A percentile compares a stretch with the other conserved stretches of the same genome.
Evolutionary conservation across 2,797 vertebrate genomes (phyloP).

Genomic region (Silurus lanzhouensis): DNA sequence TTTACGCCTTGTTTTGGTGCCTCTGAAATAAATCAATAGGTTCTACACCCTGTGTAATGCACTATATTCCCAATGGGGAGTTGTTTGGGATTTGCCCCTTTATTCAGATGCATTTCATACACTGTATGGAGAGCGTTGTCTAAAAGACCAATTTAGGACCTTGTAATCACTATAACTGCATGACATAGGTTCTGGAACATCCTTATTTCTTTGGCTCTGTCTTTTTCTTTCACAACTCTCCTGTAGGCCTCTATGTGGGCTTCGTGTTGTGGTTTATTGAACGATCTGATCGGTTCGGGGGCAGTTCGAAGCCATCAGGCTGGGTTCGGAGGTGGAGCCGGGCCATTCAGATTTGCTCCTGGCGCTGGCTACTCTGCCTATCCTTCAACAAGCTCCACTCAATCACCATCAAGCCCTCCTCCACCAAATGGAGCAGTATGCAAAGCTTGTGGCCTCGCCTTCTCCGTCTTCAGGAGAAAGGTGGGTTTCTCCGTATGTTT

Average conservation of each 20-base stretch:
- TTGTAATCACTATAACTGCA: background rate
- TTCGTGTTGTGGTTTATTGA: constrained; percentile 95
- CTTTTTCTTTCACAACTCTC: background rate
- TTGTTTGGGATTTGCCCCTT: constrained; percentile 5
- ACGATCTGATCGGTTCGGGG: constrained; percentile 98
- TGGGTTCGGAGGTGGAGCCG: constrained; percentile 84
- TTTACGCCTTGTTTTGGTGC: background rate
- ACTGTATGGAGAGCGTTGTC: background rate
- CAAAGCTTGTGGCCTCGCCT: constrained; percentile 92
- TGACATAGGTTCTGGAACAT: background rate
- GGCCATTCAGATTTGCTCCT: constrained; percentile 91
- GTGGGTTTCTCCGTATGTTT: constrained; percentile 66
- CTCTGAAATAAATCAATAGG: constrained; percentile 1
- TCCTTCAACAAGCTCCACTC: constrained; percentile 69
- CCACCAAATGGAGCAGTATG: constrained; percentile 84
- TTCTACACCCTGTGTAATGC: constrained; percentile 3
- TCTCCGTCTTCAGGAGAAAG: constrained; percentile 95
- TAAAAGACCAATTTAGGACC: background rate
- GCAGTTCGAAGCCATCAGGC: constrained; percentile 90
- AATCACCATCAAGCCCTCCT: constrained; percentile 60
- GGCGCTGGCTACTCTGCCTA: constrained; percentile 88
- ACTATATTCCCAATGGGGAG: background rate
- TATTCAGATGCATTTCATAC: background rate
- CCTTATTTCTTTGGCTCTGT: background rate
- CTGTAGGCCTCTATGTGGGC: constrained; percentile 96